Evolutionary conservation across 35 echinoderm and acorn worm genomes (phyloP), one percentile per base, ranked within the genome.

Genomic region (Anneissia japonica): DNA sequence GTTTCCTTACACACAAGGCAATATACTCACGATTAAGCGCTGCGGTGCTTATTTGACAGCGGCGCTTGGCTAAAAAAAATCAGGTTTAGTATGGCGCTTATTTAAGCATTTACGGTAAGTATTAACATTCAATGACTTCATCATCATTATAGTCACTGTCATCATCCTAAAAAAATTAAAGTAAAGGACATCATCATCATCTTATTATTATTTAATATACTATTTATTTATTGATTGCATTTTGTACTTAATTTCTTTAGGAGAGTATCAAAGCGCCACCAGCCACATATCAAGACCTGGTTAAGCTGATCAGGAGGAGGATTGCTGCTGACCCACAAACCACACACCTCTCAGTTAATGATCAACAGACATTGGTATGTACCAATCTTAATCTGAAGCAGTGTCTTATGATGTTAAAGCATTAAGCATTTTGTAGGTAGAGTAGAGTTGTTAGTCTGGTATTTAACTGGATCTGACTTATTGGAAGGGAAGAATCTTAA

Each of bases 361-460:
- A 99, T 38, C 96, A 99, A 81, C 92, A 99, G 43, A 87, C 85
- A 82, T 51, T 99, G 89, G 96, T 99, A 87, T 93, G 80, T 93
- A 72, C 14, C 26, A 64, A 64, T 14, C n/a, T 64, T n/a, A n/a
- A n/a, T 64, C n/a, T 14, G 28, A 64, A 64, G 12, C 12, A 64
- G n/a, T n/a, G n/a, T 14, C 51, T 64, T 64, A n/a, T 14, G 12
- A 64, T 14, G n/a, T 64, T 64, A 14, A 64, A 64, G 51, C 12
- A n/a, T 14, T 64, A 14, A 14, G 12, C 12, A 64, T 64, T 12
- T 64, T 64, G n/a, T 64, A 12, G 12, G 12, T 64, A 12, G 12
- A 14, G 12, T 64, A 64, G 12, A 64, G n/a, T 64, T 12, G n/a
- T 64, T 64, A 14, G 12, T 64, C n/a, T 64, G 12, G n/a, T 14